These are phyloP conservation scores for Philantomba maxwellii DNA, from an alignment of 2,113 vertebrate genomes.

Conservation along the genomic window DNA sequence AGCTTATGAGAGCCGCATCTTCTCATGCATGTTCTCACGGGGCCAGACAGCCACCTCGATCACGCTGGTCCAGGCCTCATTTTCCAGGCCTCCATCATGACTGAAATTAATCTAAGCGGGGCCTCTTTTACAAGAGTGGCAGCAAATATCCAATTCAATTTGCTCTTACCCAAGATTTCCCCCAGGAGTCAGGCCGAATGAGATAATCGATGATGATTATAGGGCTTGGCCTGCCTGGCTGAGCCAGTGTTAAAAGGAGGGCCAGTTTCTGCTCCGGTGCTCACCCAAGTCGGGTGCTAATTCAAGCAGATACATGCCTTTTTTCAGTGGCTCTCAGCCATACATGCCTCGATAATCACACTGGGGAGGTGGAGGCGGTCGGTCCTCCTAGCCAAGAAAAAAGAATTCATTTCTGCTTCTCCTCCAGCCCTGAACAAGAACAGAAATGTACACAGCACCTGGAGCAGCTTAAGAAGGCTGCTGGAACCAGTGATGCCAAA, in stretches of 20 bases:
- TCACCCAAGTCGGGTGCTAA: constrained; percentile 62
- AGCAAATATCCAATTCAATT: constrained; percentile 71
- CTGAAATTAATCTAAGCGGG: constrained; percentile 60
- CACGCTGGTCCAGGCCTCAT: not conserved
- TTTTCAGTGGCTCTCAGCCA: constrained; percentile 45
- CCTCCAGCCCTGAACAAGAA: constrained; percentile 61
- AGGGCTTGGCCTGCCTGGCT: constrained; percentile 54
- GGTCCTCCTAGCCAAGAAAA: constrained; percentile 18
- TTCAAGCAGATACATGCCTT: constrained; percentile 68
- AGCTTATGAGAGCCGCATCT: not conserved
- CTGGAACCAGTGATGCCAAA: constrained; percentile 62
- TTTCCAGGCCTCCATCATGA: constrained; percentile 36
- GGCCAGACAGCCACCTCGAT: not conserved
- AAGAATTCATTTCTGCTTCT: constrained; percentile 40
- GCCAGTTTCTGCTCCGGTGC: constrained; percentile 61
- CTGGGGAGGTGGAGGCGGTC: constrained; percentile 26
- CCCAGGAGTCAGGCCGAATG: constrained; percentile 73
- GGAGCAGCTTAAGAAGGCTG: constrained; percentile 56
- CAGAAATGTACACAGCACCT: constrained; percentile 60
- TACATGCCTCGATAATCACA: not conserved
- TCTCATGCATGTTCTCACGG: not conserved
- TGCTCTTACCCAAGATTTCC: constrained; percentile 72
- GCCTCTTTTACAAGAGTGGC: constrained; percentile 48
- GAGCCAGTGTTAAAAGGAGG: constrained; percentile 61
- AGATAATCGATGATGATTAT: constrained; percentile 75